These are phyloP conservation scores for Polyommatus iphigenia DNA, from an alignment of 2,888 invertebrate species.

Conservation along the genomic window DNA sequence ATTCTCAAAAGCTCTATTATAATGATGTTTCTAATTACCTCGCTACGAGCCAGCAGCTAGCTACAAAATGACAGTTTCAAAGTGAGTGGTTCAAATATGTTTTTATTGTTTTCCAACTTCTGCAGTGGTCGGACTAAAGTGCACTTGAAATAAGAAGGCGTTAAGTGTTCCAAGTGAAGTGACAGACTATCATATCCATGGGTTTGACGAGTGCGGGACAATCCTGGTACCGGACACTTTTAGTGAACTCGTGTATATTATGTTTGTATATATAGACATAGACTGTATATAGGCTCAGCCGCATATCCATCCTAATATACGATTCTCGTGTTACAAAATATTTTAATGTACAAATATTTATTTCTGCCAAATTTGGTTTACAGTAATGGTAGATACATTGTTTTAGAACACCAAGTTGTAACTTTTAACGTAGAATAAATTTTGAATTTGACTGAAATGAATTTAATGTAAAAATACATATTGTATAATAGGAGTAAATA, in stretches of 20 bases:
- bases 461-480: conserved; percentile 27
- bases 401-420: conserved; percentile 33
- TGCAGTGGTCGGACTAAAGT: conserved; percentile 28
- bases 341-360: conserved; percentile 25
- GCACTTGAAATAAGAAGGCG: conserved; percentile 43
- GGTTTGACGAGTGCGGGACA: conserved; percentile 40
- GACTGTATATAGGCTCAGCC: conserved; percentile 60
- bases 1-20: background rate
- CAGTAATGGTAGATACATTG: conserved; percentile 1
- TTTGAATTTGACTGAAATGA: conserved; percentile 32
- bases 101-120: conserved; percentile 34
- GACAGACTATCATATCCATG: conserved; percentile 42
- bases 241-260: conserved; percentile 51
- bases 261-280: conserved; percentile 52
- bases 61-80: conserved; percentile 2
- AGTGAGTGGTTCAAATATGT: conserved; percentile 27
- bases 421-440: conserved; percentile 30
- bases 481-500: conserved; percentile 11
- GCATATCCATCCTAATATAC: conserved; percentile 73
- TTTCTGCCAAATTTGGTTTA: conserved; percentile 25
- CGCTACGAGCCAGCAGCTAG: background rate
- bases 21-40: background rate
- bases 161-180: conserved; percentile 41
- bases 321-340: conserved; percentile 42
- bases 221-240: conserved; percentile 46